Evolutionary conservation across 2,888 invertebrate genomes (phyloP), one percentile per base, ranked within the genome.

Genomic region (Coelopa pilipes): DNA sequence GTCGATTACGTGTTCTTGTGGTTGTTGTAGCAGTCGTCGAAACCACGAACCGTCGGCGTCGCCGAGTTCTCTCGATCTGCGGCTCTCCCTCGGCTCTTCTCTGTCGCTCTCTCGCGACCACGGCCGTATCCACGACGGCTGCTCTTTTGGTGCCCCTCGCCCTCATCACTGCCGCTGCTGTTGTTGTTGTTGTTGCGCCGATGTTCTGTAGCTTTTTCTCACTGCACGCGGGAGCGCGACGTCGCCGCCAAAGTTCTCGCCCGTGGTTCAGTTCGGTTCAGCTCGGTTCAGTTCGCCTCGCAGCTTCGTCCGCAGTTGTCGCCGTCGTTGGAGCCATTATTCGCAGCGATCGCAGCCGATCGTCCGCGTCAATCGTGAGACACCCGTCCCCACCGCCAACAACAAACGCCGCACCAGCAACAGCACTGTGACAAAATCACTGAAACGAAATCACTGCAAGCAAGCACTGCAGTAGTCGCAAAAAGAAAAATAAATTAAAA

Each of bases 241-340:
- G 63, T 66, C 46, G 21, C 45, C 50, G 70, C 45, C 47, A 24
- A 24, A 34, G 53, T 71, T 24, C 49, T 19, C 57, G 68, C 19
- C 49, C 21, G 47, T 60, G 60, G 24, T 50, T 62, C 34, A 7
- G 34, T 34, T 34, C 7, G 34, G 34, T 34, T 34, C 34, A 7
- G 34, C 34, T 34, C 34, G 7, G 34, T 55, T 71, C 65, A 71
- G 71, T 71, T 65, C 46, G 65, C 45, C 65, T 71, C 55, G 55
- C 21, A 63, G 71, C 65, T 65, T 71, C 71, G 65, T 65, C 63
- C 63, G 53, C 53, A 63, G 21, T 63, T 59, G 70, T 21, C 21
- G 66, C 53, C 53, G 70, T 15, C 15, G 45, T 53, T 53, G 34
- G 53, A 47, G 59, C 49, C 60, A 24, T 24, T 60, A 15, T 24